Evolutionary conservation across 2,888 invertebrate species (phyloP).

Genomic region (Mimachlamys varia): DNA sequence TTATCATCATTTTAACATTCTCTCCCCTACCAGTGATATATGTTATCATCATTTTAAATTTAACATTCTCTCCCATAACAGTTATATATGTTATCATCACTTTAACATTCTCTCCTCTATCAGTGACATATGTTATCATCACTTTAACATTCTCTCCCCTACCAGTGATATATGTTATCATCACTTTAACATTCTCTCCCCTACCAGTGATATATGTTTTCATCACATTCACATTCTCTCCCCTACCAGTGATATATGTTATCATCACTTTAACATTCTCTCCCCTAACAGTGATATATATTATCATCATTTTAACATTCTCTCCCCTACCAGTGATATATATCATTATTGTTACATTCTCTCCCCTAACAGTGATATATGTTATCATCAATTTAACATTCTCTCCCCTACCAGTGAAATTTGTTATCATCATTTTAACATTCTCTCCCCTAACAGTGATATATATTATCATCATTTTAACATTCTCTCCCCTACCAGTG

Average conservation of each 20-base stretch:
- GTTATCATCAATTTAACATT: neutral
- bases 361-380: conserved; percentile 85
- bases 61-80: conserved; percentile 59
- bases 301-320: neutral
- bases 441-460: conserved; percentile 83
- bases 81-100: conserved; percentile 85
- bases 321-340: conserved; percentile 85
- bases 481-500: conserved; percentile 80
- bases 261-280: neutral
- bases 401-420: conserved; percentile 85
- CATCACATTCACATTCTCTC: neutral
- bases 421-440: neutral
- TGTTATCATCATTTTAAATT: conserved; percentile 60
- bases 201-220: conserved; percentile 85
- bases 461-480: conserved; percentile 82
- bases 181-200: neutral
- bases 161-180: conserved; percentile 85
- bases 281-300: conserved; percentile 85
- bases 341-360: conserved; percentile 61
- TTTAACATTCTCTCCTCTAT: conserved; percentile 41
- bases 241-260: conserved; percentile 85
- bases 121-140: conserved; percentile 85
- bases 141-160: conserved; percentile 23
- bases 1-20: neutral
- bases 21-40: conserved; percentile 85